Percentiles rank a stretch among this genome's conserved stretches.
These are phyloP conservation scores for Ammodytes marinus DNA, from an alignment of 2,113 vertebrate species.

Conservation along the genomic window DNA sequence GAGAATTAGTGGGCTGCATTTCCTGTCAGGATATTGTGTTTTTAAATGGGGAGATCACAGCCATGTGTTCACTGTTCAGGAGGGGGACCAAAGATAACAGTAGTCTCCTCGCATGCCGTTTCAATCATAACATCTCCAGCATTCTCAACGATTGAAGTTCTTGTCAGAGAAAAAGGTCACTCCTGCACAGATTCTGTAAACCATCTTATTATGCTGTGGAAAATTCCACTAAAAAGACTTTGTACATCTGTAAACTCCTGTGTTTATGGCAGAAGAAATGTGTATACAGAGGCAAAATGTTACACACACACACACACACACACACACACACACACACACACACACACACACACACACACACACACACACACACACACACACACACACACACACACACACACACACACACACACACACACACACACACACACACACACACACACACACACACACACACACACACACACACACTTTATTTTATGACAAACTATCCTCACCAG, in stretches of 20 bases:
- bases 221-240: slow-evolving; percentile 43
- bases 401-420: slow-evolving; percentile 14
- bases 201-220: slow-evolving; percentile 18
- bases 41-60: slow-evolving; percentile 46
- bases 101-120: background rate
- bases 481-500: background rate
- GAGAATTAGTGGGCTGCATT: slow-evolving; percentile 35
- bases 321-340: background rate
- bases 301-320: slow-evolving; percentile 20
- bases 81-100: slow-evolving; percentile 17
- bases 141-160: background rate
- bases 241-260: slow-evolving; percentile 12
- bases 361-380: background rate
- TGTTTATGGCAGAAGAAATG: background rate
- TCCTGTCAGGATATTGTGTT: slow-evolving; percentile 59
- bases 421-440: slow-evolving; percentile 24
- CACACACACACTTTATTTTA: slow-evolving; percentile 1
- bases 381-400: slow-evolving; percentile 21
- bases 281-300: slow-evolving; percentile 16
- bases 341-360: background rate
- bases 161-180: slow-evolving; percentile 11
- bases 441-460: slow-evolving; percentile 23
- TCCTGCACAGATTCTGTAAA: slow-evolving; percentile 5
- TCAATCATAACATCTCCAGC: slow-evolving; percentile 7
- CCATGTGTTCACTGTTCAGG: slow-evolving; percentile 48